Evolutionary conservation across 2,888 invertebrate genomes (phyloP), one percentile per base, ranked within the genome.

Genomic region (Spatulosminthurus flaviceps): DNA sequence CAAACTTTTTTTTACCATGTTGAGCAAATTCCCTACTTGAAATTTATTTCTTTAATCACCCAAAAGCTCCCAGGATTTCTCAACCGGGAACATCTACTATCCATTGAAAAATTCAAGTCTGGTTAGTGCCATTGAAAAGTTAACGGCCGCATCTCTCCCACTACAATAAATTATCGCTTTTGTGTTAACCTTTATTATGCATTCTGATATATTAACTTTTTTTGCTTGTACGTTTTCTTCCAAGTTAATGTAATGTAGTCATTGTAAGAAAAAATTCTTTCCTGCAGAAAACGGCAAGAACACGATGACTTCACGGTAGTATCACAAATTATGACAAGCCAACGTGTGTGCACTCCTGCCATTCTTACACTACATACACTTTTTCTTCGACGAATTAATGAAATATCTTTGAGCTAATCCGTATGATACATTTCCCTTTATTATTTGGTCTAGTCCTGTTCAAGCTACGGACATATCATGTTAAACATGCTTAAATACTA

Each of bases 241-340:
- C 64, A 22, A 13, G 22, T 5, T 5, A 13, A 64, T n/a, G n/a
- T n/a, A n/a, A n/a, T n/a, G n/a, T n/a, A n/a, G n/a, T n/a, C n/a
- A n/a, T n/a, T n/a, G 22, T 2, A 22, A 64, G 24, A 64, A 64
- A 64, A 64, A 22, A 64, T 64, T 64, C 9, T 9, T 51, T 16
- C 16, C 51, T 51, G 16, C 16, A 19, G 51, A 13, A 19, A 13
- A 51, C 16, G 51, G 24, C 22, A 64, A 64, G 24, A 24, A 16
- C 64, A 64, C 16, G 64, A 26, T 64, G 64, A 64, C 64, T 64
- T 26, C 64, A 64, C 64, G 64, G 64, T 64, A 64, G 64, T 64
- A 24, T 64, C 64, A 64, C 64, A 64, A 24, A 64, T 64, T 64
- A 64, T 64, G 64, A 26, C 26, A 64, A 64, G 24, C 22, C 64